phyloP scores from a whole-genome alignment of 2,113 vertebrate species.

The Muntiacus reevesi region DNA sequence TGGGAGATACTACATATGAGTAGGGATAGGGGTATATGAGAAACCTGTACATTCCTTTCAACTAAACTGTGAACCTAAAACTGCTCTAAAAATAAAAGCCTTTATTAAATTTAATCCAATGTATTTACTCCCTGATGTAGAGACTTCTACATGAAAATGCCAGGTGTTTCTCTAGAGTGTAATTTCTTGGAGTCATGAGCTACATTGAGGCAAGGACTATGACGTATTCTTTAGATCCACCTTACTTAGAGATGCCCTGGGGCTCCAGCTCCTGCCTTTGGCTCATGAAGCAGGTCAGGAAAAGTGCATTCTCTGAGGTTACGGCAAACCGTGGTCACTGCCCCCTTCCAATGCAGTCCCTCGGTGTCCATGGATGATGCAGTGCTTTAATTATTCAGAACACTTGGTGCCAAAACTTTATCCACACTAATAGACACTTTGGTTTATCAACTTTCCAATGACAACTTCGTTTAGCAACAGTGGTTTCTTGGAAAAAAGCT shows the following conservation, averaged over 20 bases:
- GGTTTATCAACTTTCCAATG: background rate
- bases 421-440: background rate
- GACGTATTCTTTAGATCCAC: background rate
- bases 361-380: conserved; percentile 10
- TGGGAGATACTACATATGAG: background rate
- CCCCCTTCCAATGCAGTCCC: background rate
- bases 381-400: conserved; percentile 42
- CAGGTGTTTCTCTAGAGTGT: background rate
- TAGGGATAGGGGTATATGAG: too few relatives aligned
- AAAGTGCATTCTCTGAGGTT: background rate
- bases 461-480: background rate
- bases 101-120: background rate
- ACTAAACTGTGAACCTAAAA: background rate
- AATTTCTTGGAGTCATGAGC: background rate
- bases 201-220: too few relatives aligned
- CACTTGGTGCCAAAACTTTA: background rate
- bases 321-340: background rate
- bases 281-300: background rate
- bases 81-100: background rate
- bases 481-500: background rate
- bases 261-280: background rate
- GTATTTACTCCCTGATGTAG: background rate
- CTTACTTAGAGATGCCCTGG: background rate
- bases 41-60: background rate
- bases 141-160: background rate